Conservation (phyloP, 2,113 vertebrate genomes). For the Dunckerocampus dactyliophorus region DNA sequence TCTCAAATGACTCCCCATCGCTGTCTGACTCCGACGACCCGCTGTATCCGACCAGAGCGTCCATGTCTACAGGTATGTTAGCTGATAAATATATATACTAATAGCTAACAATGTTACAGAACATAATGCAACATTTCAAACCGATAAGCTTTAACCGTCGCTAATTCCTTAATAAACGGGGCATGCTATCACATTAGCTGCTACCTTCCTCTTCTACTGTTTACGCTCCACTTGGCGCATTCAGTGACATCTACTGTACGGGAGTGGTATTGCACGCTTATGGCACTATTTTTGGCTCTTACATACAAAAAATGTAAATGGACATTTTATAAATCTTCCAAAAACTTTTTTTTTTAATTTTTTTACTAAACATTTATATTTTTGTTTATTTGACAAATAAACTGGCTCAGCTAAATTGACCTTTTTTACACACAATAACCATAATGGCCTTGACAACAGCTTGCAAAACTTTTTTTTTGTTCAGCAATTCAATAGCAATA, state of each 20-base stretch:
- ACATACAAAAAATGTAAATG: too few species aligned
- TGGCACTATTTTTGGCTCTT: too few species aligned
- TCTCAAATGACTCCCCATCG: conserved; percentile 47
- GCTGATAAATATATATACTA: background rate
- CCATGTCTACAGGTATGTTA: conserved; percentile 31
- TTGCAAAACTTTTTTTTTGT: too few species aligned
- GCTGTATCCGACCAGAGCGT: conserved; percentile 72
- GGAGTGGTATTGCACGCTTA: conserved; percentile 28
- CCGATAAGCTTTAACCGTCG: fast-evolving
- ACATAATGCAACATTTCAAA: background rate
- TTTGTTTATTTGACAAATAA: too few species aligned
- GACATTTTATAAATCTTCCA: too few species aligned
- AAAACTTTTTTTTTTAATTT: too few species aligned
- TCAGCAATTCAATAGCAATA: too few species aligned
- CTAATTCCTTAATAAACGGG: background rate
- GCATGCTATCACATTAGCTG: background rate
- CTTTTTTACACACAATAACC: too few species aligned
- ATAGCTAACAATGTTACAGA: background rate
- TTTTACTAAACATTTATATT: too few species aligned
- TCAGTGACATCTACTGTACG: conserved; percentile 28
- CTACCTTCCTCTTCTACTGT: conserved; percentile 15
- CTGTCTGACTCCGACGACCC: conserved; percentile 72
- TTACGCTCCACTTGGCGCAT: background rate
- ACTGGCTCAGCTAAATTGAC: too few species aligned
- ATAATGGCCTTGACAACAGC: too few species aligned